These are phyloP conservation scores for Lydus trimaculatus DNA, from an alignment of 2,888 invertebrate genomes.

Conservation along the genomic window DNA sequence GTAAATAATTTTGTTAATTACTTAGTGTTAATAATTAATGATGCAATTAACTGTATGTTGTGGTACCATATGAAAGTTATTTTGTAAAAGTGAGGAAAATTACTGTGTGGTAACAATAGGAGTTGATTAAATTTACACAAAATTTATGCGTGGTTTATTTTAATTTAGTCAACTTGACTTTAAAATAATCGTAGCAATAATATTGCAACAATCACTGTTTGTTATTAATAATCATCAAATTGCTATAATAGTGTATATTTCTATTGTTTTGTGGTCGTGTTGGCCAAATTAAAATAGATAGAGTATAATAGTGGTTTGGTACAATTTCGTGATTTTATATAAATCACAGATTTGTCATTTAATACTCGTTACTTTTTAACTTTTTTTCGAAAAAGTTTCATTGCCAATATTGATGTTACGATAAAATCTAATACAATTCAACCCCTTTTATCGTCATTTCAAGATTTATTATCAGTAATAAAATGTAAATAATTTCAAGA, in stretches of 20 bases:
- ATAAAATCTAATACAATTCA: background rate
- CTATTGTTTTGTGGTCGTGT: background rate
- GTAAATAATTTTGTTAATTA: background rate
- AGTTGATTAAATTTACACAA: background rate
- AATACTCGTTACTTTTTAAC: background rate
- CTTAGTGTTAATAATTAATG: background rate
- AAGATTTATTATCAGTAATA: constrained; percentile 37
- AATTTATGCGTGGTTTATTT: background rate
- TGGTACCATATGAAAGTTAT: background rate
- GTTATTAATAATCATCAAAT: no score
- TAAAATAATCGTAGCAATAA: no score
- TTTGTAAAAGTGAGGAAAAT: background rate
- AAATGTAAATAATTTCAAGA: constrained; percentile 35
- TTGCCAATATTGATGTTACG: background rate
- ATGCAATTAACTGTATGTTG: background rate
- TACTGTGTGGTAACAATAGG: background rate
- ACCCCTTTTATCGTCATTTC: constrained; percentile 16
- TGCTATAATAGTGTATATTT: no score
- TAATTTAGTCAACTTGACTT: background rate
- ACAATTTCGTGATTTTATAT: background rate
- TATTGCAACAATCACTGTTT: no score
- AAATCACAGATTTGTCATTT: background rate
- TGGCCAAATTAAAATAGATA: background rate
- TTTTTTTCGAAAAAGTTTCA: background rate
- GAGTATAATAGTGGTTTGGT: background rate